Evolutionary conservation across 2,888 invertebrate species (phyloP).

Genomic region (Cylindroiulus punctatus): DNA sequence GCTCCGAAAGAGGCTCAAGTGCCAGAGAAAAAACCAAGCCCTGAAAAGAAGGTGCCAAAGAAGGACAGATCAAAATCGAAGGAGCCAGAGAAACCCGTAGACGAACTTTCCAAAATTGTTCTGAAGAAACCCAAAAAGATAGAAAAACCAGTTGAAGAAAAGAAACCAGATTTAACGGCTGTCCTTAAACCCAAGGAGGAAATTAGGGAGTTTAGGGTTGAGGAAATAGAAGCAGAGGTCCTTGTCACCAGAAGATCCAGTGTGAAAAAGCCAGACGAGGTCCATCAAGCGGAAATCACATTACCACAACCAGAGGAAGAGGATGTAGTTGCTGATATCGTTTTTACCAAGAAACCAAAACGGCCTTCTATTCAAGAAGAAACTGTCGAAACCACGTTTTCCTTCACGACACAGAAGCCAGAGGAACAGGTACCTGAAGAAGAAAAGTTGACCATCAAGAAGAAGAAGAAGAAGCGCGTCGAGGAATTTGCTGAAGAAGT

Average conservation of each 20-base stretch:
- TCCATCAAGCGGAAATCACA: slow-evolving; percentile 39
- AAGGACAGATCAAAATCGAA: slow-evolving; percentile 44
- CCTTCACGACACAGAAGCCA: slow-evolving; percentile 8
- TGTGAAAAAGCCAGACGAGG: slow-evolving; percentile 43
- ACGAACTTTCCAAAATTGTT: slow-evolving; percentile 54
- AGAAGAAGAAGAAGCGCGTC: slow-evolving; percentile 41
- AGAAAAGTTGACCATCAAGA: background rate
- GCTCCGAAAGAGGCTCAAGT: background rate
- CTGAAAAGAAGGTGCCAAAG: slow-evolving; percentile 42
- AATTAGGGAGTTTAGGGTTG: slow-evolving; percentile 50
- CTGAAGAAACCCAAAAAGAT: slow-evolving; percentile 53
- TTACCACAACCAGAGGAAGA: slow-evolving; percentile 51
- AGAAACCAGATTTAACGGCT: slow-evolving; percentile 51
- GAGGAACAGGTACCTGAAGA: slow-evolving; percentile 36
- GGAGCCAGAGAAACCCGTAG: slow-evolving; percentile 48
- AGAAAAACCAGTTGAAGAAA: slow-evolving; percentile 48
- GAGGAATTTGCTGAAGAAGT: slow-evolving; percentile 53
- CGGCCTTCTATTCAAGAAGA: slow-evolving; percentile 45
- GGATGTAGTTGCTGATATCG: slow-evolving; percentile 52
- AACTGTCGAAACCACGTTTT: slow-evolving; percentile 36
- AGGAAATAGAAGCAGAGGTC: slow-evolving; percentile 55
- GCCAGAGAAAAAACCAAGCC: slow-evolving; percentile 49
- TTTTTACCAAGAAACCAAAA: slow-evolving; percentile 27
- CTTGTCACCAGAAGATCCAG: slow-evolving; percentile 44
- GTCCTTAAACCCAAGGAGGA: slow-evolving; percentile 54